A percentile compares a stretch with the other conserved stretches of the same genome.
phyloP scores from a whole-genome alignment of 2,888 invertebrate genomes.

The Labia minor region DNA sequence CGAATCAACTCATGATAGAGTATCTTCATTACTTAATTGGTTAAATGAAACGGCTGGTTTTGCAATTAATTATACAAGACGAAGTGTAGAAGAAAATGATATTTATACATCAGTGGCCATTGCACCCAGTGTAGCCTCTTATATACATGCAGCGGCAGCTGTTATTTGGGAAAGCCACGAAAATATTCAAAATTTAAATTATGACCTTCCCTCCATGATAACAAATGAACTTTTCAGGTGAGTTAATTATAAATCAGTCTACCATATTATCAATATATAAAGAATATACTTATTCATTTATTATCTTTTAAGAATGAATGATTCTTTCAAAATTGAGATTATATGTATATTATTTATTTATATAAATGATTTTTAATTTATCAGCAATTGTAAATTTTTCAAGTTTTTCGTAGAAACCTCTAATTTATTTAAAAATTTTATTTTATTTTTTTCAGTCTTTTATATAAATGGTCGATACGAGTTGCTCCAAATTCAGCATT shows the following conservation, averaged over 20 bases:
- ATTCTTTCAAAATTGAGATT: too few relatives aligned
- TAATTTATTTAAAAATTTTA: too few relatives aligned
- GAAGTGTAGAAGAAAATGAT: background rate
- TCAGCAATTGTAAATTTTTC: too few relatives aligned
- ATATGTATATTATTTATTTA: too few relatives aligned
- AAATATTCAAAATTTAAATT: conserved; percentile 41
- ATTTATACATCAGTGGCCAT: background rate
- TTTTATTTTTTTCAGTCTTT: conserved; percentile 37
- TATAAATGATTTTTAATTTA: too few relatives aligned
- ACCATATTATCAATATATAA: too few relatives aligned
- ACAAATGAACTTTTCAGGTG: conserved; percentile 65
- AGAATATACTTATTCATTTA: too few relatives aligned
- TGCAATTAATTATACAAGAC: conserved; percentile 32
- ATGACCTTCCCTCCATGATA: conserved; percentile 55
- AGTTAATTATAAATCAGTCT: too few relatives aligned
- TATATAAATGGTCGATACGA: conserved; percentile 67
- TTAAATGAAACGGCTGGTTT: conserved; percentile 47
- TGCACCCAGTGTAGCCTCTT: conserved; percentile 34
- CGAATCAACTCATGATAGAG: conserved; percentile 46
- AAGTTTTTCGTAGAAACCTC: too few relatives aligned
- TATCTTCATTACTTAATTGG: conserved; percentile 63
- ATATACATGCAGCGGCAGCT: conserved; percentile 68
- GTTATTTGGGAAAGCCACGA: conserved; percentile 66
- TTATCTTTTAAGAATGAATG: too few relatives aligned
- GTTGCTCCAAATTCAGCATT: conserved; percentile 58